These are phyloP conservation scores for Halictus ligatus DNA, from an alignment of 2,888 invertebrate species.

Conservation along the genomic window DNA sequence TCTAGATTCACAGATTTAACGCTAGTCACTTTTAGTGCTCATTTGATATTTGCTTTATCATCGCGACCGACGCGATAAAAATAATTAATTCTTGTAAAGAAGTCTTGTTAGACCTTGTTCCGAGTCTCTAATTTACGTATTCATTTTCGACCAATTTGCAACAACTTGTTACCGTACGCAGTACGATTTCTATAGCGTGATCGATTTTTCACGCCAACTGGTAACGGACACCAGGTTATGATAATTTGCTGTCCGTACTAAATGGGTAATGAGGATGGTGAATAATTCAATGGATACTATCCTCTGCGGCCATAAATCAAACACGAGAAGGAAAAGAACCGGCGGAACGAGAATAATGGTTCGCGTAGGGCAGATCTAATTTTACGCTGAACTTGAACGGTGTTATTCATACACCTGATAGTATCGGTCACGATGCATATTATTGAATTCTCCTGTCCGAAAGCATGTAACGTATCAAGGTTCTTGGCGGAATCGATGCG, in stretches of 20 bases:
- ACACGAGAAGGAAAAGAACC: neutral
- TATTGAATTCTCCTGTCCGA: constrained; percentile 24
- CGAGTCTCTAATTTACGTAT: neutral
- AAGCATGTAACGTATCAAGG: constrained; percentile 63
- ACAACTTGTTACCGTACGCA: neutral
- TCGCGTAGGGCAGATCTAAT: neutral
- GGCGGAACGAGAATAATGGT: neutral
- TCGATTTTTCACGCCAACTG: neutral
- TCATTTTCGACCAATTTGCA: neutral
- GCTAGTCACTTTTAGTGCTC: too few relatives aligned
- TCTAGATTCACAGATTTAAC: too few relatives aligned
- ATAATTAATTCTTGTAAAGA: neutral
- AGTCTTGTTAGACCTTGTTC: neutral
- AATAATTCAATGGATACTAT: neutral
- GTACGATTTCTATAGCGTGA: neutral
- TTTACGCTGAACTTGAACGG: constrained; percentile 47
- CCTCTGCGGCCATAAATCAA: neutral
- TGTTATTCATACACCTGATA: constrained; percentile 36
- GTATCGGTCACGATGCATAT: constrained; percentile 28
- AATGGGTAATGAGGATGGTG: neutral
- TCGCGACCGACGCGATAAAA: neutral
- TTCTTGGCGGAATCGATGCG: constrained; percentile 60
- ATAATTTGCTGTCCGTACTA: neutral
- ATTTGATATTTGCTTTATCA: neutral
- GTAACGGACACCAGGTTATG: neutral